Evolutionary conservation across 2,888 invertebrate genomes (phyloP).

Genomic region (Trachelus stipa): DNA sequence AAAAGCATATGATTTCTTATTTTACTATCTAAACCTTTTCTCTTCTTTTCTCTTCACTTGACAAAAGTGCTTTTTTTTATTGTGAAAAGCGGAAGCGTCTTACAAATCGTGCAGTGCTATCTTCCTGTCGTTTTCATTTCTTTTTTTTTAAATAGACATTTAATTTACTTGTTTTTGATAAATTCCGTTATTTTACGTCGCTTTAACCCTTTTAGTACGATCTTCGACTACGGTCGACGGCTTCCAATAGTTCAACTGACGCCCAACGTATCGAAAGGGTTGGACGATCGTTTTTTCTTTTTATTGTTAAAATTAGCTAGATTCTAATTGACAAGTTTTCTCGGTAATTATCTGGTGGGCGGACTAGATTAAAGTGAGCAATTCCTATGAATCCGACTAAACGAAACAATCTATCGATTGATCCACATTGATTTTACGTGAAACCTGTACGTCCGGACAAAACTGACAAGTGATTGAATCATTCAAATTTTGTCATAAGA

Average conservation of each 20-base stretch:
- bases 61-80: background rate
- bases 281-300: background rate
- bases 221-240: background rate
- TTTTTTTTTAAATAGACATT: background rate
- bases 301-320: slow-evolving; percentile 6
- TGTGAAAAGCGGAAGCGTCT: background rate
- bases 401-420: background rate
- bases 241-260: background rate
- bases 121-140: background rate
- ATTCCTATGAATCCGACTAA: slow-evolving; percentile 29
- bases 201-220: background rate
- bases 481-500: background rate
- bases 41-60: background rate
- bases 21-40: background rate
- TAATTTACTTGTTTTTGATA: background rate
- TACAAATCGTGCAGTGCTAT: background rate
- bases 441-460: background rate
- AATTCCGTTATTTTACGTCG: background rate
- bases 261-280: background rate
- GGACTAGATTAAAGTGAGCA: slow-evolving; percentile 38
- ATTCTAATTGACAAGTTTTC: slow-evolving; percentile 30
- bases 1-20: background rate
- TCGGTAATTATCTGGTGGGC: slow-evolving; percentile 33
- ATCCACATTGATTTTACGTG: background rate
- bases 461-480: background rate